Percentiles rank a stretch among this genome's conserved stretches.
These are phyloP conservation scores for Trachelipus rathkii DNA, from an alignment of 1,140 invertebrate genomes.

Conservation along the genomic window DNA sequence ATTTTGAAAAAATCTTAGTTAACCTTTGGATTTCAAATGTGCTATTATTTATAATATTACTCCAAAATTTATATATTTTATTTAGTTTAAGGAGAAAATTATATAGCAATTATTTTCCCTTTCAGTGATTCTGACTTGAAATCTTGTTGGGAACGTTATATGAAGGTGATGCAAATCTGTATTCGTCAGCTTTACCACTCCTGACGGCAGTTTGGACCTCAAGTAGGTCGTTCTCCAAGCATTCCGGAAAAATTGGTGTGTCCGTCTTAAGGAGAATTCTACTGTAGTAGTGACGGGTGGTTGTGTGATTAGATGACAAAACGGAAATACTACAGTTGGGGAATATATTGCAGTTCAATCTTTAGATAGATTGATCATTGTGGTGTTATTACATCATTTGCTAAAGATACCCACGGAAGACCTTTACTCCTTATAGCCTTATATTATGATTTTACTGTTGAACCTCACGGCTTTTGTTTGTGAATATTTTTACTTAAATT, in stretches of 20 bases:
- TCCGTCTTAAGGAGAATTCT: not conserved
- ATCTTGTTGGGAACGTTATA: slow-evolving; percentile 24
- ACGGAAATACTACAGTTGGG: not conserved
- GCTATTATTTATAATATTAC: no score
- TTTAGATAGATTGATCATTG: not conserved
- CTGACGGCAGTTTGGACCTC: not conserved
- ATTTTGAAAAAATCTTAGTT: no score
- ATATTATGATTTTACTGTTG: no score
- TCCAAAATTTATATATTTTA: no score
- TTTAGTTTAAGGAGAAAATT: no score
- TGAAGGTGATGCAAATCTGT: slow-evolving; percentile 18
- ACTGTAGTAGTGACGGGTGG: not conserved
- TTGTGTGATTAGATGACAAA: not conserved
- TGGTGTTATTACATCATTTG: not conserved
- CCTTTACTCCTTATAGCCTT: no score
- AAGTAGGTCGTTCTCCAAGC: not conserved
- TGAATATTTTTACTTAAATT: no score
- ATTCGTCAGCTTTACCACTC: slow-evolving; percentile 19
- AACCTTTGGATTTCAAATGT: no score
- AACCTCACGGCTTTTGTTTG: no score
- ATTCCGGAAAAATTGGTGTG: not conserved
- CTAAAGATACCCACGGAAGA: not conserved
- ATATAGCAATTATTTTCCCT: not conserved
- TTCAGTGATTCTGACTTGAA: not conserved
- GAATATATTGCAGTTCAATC: no score